Evolutionary conservation across 1,140 invertebrate genomes (phyloP).

Genomic region (Oryctes rhinoceros): DNA sequence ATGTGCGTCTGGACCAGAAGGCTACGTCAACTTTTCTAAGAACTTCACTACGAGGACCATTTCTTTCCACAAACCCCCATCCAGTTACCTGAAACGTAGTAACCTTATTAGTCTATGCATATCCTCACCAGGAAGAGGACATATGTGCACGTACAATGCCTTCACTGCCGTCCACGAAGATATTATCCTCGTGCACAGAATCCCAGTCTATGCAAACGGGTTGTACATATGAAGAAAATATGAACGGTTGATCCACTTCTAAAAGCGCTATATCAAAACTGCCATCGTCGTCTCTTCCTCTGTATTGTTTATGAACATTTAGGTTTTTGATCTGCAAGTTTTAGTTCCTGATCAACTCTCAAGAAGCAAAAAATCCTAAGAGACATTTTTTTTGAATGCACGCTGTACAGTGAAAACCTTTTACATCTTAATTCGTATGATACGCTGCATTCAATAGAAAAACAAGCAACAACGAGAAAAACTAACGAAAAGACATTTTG

Average conservation of each 20-base stretch:
- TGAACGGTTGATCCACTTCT: not conserved
- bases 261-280: not conserved
- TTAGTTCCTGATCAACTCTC: not conserved
- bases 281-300: not conserved
- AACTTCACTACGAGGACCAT: not conserved
- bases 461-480: not conserved
- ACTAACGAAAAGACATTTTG: not conserved
- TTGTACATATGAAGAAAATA: not conserved
- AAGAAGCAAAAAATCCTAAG: not conserved
- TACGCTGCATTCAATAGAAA: not conserved
- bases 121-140: not conserved
- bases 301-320: not conserved
- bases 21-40: not conserved
- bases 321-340: not conserved
- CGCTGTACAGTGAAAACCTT: too few relatives aligned
- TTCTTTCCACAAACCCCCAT: not conserved
- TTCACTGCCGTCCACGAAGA: not conserved
- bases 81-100: not conserved
- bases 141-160: not conserved
- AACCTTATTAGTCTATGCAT: not conserved
- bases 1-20: not conserved
- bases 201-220: slow-evolving; percentile 11
- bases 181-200: not conserved
- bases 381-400: not conserved
- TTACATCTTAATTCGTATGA: too few relatives aligned